Conservation (phyloP, 2,888 invertebrate species). For the Acleris sparsana region DNA sequence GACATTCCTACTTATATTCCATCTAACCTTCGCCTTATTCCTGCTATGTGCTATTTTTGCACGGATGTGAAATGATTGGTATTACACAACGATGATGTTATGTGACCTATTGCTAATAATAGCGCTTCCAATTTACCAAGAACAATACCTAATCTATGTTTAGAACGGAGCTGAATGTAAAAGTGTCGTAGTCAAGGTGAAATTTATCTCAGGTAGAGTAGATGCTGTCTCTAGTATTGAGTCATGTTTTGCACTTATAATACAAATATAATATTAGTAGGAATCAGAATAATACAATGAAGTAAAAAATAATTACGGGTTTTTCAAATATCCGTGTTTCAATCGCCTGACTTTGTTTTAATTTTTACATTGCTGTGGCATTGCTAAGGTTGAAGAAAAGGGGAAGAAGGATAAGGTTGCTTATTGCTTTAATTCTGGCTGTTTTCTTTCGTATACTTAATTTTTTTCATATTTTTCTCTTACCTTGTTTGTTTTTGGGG, state of each 20-base stretch:
- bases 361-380: no score
- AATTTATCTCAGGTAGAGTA: slow-evolving; percentile 3
- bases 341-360: no score
- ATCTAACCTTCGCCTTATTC: slow-evolving; percentile 10
- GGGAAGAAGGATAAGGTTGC: no score
- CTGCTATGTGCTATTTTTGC: slow-evolving; percentile 18
- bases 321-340: no score
- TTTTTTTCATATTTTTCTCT: no score
- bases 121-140: slow-evolving; percentile 27
- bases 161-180: slow-evolving; percentile 17
- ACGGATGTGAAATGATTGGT: slow-evolving; percentile 20
- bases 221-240: background rate
- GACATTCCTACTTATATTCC: no score
- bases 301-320: no score
- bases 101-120: slow-evolving; percentile 34
- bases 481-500: no score
- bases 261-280: background rate
- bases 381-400: no score
- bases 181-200: slow-evolving; percentile 32
- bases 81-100: slow-evolving; percentile 30
- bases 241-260: background rate
- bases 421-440: no score
- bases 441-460: no score
- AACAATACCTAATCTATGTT: slow-evolving; percentile 32
- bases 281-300: no score